Evolutionary conservation across 2,888 invertebrate genomes (phyloP), one percentile per base, ranked within the genome.

Genomic region (Mythimna loreyi): DNA sequence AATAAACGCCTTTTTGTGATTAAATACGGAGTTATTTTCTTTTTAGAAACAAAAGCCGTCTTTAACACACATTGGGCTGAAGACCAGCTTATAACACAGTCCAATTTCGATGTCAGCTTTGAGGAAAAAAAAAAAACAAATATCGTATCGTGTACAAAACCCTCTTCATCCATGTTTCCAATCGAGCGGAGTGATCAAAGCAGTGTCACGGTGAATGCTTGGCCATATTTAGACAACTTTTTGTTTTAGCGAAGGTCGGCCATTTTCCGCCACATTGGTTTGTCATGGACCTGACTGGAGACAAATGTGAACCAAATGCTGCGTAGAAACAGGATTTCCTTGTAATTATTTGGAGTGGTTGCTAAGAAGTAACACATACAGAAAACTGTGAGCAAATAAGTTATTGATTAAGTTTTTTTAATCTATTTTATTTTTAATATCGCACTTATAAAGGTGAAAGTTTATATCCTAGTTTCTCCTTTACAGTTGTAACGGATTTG

Each of bases 241-340:
- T 73, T 78, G 69, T 78, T 72, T 72, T 33, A 25, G 23, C 65
- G 73, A 84, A 80, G 79, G 76, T 63, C 80, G 45, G 16, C 9
- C 36, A 58, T 72, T 82, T 83, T 80, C 72, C 78, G 78, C 80
- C 57, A 75, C 64, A 84, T 77, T 82, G 69, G 53, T 66, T 79
- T 60, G 71, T 74, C 67, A 70, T 62, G 60, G 63, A 69, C 47
- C 65, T 55, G 55, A 55, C 23, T 69, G 68, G 62, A 80, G 74
- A 77, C 77, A 67, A 77, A 80, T 81, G 71, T 65, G 62, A 61
- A 68, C 52, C 53, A 64, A 79, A 63, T 70, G 68, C 63, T 72
- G 57, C 57, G 72, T 69, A 53, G 25, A 75, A 67, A 72, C 69
- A 79, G 79, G 74, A 83, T 81, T 81, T 83, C 81, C 84, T 60